Conservation (phyloP, 23 tunicate species). For the Trididemnum nubilum region DNA sequence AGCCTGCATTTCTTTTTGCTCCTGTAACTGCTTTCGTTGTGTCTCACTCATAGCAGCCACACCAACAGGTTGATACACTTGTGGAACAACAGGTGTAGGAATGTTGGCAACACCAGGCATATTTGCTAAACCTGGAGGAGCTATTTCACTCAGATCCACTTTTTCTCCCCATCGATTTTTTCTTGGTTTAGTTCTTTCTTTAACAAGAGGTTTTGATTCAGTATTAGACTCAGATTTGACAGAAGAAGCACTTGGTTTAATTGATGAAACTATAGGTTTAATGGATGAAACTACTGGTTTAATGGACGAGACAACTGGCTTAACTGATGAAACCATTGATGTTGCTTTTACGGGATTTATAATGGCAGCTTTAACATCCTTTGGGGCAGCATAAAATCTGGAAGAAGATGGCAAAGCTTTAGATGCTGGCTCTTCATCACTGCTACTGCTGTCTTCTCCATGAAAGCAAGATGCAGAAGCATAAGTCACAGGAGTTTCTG, state of each 20-base stretch:
- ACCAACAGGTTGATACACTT: slow-evolving; percentile 67
- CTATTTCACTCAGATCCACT: slow-evolving; percentile 75
- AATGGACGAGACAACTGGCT: not conserved
- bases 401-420: slow-evolving; percentile 1
- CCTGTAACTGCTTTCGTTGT: slow-evolving; percentile 85
- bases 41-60: slow-evolving; percentile 47
- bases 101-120: slow-evolving; percentile 60
- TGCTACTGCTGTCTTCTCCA: slow-evolving; percentile 55
- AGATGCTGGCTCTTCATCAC: slow-evolving; percentile 31
- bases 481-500: slow-evolving; percentile 5
- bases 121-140: slow-evolving; percentile 84
- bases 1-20: slow-evolving; percentile 92
- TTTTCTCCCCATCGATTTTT: slow-evolving; percentile 98
- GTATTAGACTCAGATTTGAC: not conserved
- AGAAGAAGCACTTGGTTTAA: not conserved
- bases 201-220: slow-evolving; percentile 2
- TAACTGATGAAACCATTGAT: not conserved
- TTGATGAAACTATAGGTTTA: not conserved
- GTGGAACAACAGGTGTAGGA: slow-evolving; percentile 48
- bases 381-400: not conserved
- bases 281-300: slow-evolving; percentile 1
- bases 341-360: slow-evolving; percentile 19
- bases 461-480: slow-evolving; percentile 64
- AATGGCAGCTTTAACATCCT: slow-evolving; percentile 29
- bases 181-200: slow-evolving; percentile 35